Base-by-base conservation (phyloP, 2,888 invertebrate genomes). In the Perithous albicinctus region DNA sequence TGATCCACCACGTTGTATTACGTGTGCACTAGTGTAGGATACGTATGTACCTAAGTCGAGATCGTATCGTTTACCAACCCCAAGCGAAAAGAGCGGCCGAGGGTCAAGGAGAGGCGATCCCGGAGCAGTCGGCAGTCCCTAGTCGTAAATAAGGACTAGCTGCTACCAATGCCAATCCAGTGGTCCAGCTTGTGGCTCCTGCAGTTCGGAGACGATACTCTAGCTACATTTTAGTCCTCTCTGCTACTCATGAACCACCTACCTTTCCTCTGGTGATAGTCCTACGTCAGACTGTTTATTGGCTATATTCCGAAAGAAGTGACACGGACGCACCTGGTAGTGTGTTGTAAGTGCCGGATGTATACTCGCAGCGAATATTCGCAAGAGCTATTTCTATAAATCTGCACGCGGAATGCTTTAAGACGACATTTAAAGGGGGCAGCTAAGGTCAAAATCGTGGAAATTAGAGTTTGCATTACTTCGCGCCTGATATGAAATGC, bases 51-150 rank as follows among this genome's bases (percentile, higher is more conserved):
- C 46, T 73, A 73, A 46, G 73, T 73, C 63, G 64, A 29, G 92
- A 92, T 92, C 91, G 89, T 91, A 92, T 92, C 92, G 89, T 89
- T n/a, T 88, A 86, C 85, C 85, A 89, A 89, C 88, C 89, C 88
- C 86, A 85, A 78, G 73, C 66, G 80, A 76, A 69, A 79, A 69
- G 78, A 75, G 81, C 80, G n/a, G 67, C 74, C 63, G 78, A 79
- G 89, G 91, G 90, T 91, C 91, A 89, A 90, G 90, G 89, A 89
- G 87, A 85, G 80, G 83, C 87, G 89, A 89, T 89, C 89, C 88
- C 88, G 89, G 89, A 90, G 86, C 86, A 89, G 88, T 89, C 87
- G 87, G 85, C 87, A n/a, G 87, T 86, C 86, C 89, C 88, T 86
- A 88, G 87, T 88, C 90, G 88, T 92, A 92, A 92, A 92, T 92